Base-by-base conservation (phyloP, 2,113 vertebrate genomes). In the Oreochromis tanganicae region DNA sequence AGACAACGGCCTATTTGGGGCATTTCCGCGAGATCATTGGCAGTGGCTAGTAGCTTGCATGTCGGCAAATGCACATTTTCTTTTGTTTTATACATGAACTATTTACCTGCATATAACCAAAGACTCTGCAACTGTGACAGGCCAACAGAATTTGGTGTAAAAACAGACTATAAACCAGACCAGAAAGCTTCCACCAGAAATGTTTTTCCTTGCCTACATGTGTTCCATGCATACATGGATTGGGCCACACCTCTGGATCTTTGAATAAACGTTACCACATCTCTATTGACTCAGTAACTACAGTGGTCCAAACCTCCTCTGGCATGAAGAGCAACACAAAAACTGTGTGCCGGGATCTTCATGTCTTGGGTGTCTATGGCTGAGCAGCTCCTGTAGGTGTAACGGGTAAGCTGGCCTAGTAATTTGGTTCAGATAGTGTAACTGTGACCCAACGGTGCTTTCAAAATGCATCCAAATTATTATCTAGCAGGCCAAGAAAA, bases 301-400 rank as follows among this genome's bases (percentile, higher is more conserved):
- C 63, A 41, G 63, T 5, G 36, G 11, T 73, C 13, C 0, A 1
- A 27, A 27, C 68, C 8, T 73, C 41, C 8, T 27, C 68, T 27
- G 41, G 21, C 9, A 73, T 3, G 41, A 73, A 17, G 8, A 46
- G 9, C 13, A 0, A 24, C 68, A 27, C 13, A 73, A 46, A 17
- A 46, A 27, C 21, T 17, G 2, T 73, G 0, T 71, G 66, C 38
- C 7, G 0, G 66, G 0, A 16, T 43, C 68, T 73, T 73, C 21
- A 4, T 27, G 38, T 16, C 68, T 14, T 17, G 21, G 8, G 68
- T 73, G 41, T 73, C 21, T 27, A 27, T 2, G 1, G 21, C 21
- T 17, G 8, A 73, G 21, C 13, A 46, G 68, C 68, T 73, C 68
- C 38, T 73, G 38, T 27, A 0, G 0, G 21, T 46, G 68, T 46